Conservation (phyloP, 2,888 invertebrate genomes). For the Hyalella azteca region DNA sequence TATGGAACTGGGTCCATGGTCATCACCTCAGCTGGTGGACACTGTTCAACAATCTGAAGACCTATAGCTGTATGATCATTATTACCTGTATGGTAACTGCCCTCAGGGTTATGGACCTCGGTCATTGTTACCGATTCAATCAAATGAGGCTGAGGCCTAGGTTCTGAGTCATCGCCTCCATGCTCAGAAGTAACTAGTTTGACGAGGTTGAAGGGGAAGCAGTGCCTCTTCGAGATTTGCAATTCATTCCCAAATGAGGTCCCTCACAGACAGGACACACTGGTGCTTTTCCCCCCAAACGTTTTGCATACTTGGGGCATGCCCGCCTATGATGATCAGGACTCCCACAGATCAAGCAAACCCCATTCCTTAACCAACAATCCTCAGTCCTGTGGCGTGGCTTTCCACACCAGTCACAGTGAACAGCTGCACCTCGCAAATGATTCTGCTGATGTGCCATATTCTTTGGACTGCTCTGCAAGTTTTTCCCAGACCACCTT, state of each 20-base stretch:
- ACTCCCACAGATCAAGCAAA: not conserved
- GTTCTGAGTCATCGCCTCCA: not conserved
- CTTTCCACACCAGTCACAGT: not conserved
- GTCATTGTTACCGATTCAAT: not conserved
- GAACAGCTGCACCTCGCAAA: not conserved
- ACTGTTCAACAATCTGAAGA: too few relatives aligned
- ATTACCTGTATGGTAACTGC: not conserved
- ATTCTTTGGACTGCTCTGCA: not conserved
- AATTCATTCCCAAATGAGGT: not conserved
- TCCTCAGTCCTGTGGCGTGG: not conserved
- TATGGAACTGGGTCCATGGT: too few relatives aligned
- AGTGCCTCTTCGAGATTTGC: not conserved
- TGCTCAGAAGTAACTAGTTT: not conserved
- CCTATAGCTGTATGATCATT: too few relatives aligned
- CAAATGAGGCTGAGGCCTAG: not conserved
- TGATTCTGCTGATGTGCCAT: not conserved
- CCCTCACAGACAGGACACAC: not conserved
- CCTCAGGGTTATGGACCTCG: not conserved
- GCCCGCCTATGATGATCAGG: not conserved
- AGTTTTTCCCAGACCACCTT: not conserved
- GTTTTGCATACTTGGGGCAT: not conserved
- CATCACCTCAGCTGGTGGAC: too few relatives aligned
- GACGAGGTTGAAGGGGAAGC: not conserved
- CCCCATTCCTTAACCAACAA: not conserved
- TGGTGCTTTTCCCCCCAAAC: not conserved